Conservation (phyloP, 2,888 invertebrate species). For the Keiferia lycopersicella region DNA sequence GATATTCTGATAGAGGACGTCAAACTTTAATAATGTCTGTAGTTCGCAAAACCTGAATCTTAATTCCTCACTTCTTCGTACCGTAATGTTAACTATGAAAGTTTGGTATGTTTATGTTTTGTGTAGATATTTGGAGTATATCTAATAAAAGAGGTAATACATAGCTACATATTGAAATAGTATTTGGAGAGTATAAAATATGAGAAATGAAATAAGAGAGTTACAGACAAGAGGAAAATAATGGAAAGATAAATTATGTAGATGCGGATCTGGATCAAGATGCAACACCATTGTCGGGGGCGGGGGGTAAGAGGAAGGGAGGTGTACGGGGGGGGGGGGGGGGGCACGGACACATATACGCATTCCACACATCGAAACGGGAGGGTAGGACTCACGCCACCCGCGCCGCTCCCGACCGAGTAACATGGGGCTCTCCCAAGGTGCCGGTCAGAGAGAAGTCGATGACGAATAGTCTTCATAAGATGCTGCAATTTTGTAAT, state of each 20-base stretch:
- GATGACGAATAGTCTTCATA: slow-evolving; percentile 87
- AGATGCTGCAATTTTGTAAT: slow-evolving; percentile 85
- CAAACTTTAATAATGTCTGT: slow-evolving; percentile 28
- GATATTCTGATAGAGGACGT: slow-evolving; percentile 19
- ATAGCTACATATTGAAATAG: slow-evolving; percentile 8
- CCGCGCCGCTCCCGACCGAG: slow-evolving; percentile 63
- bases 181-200: slow-evolving; percentile 1
- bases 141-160: too few species aligned
- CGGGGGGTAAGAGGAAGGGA: slow-evolving; percentile 36
- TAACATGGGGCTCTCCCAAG: slow-evolving; percentile 75
- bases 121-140: background rate
- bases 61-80: background rate
- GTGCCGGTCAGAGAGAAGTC: slow-evolving; percentile 84
- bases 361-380: slow-evolving; percentile 78
- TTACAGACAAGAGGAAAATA: slow-evolving; percentile 37
- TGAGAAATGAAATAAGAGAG: slow-evolving; percentile 28
- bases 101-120: slow-evolving; percentile 15
- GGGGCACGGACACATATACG: slow-evolving; percentile 53
- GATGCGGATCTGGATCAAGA: slow-evolving; percentile 45
- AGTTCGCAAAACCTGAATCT: slow-evolving; percentile 19
- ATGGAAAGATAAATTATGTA: slow-evolving; percentile 34
- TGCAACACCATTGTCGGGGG: slow-evolving; percentile 58
- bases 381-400: slow-evolving; percentile 72
- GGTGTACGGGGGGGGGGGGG: slow-evolving; percentile 44
- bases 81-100: slow-evolving; percentile 7